phyloP scores from a whole-genome alignment of 2,888 invertebrate species.

The Agrochola litura region DNA sequence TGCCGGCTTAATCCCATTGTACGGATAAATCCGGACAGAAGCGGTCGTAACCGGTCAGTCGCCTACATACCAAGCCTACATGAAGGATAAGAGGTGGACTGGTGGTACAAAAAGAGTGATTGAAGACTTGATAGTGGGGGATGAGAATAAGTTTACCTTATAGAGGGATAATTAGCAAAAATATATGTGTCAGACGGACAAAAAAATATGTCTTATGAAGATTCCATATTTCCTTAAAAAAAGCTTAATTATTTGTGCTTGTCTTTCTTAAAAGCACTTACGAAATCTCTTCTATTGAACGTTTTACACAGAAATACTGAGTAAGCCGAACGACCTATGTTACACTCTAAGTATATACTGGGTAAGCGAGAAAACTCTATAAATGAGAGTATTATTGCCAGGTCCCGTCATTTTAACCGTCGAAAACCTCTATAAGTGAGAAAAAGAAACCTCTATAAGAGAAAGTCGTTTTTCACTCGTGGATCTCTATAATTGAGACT shows the following conservation, averaged over 20 bases:
- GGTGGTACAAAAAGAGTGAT: slow-evolving; percentile 15
- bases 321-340: too few species aligned
- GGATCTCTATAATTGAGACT: too few species aligned
- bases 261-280: too few species aligned
- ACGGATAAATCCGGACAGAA: slow-evolving; percentile 36
- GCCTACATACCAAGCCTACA: slow-evolving; percentile 54
- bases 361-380: too few species aligned
- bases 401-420: too few species aligned
- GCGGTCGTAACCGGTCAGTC: slow-evolving; percentile 59
- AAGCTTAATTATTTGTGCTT: not conserved
- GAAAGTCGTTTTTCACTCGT: too few species aligned
- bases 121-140: slow-evolving; percentile 6
- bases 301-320: not conserved
- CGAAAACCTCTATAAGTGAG: too few species aligned
- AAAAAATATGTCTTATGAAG: too few species aligned
- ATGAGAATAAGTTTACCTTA: not conserved
- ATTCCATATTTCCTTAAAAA: not conserved
- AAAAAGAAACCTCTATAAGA: too few species aligned
- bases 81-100: slow-evolving; percentile 8
- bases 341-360: too few species aligned
- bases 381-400: too few species aligned
- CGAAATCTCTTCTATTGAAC: not conserved
- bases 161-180: not conserved
- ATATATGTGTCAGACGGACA: not conserved
- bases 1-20: slow-evolving; percentile 60